Base-by-base conservation (phyloP, 2,113 vertebrate species). In the Xerus inauris region DNA sequence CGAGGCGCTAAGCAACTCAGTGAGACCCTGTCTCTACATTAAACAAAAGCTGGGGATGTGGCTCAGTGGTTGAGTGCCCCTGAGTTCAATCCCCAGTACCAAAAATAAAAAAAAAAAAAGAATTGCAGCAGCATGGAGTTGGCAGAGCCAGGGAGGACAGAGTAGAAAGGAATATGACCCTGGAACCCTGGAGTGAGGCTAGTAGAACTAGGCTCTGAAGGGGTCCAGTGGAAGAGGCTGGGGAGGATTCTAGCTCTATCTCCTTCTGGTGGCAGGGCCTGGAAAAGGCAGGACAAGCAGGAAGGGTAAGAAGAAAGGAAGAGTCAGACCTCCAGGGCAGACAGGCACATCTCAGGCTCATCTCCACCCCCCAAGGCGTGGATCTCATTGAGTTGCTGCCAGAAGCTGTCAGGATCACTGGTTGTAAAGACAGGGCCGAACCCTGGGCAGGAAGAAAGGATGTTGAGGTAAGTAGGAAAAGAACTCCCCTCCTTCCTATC, bases 261-360 rank as follows among this genome's bases (percentile, higher is more conserved):
- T 69, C 79, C 77, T 40, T 69, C 71, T 93, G 57, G 80, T 87
- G 73, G 82, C 76, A 28, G 38, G 30, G 47, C 47, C 75, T 83
- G 62, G 59, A 35, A 51, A 91, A 6, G 24, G 8, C 93, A 47
- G 38, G 49, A 0, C 42, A 16, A 9, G 35, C 9, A 20, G 45
- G 91, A 26, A n/a, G 19, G 28, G 85, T 10, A 26, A n/a, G 16
- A 24, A 82, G 12, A 35, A 8, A 2, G 10, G 32, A 30, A 10
- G 13, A 16, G 24, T 0, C 89, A 19, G n/a, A 99, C 99, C 99
- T 98, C 98, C 84, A 99, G 83, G 1, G 99, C 99, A 45, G 99
- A 99, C 40, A 99, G 97, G 96, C 99, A 99, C 99, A 99, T 99
- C 97, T 99, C 99, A 1, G 99, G 99, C 96, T 99, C 99, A 19